Evolutionary conservation across 2,797 vertebrate species (phyloP).

Genomic region (Mormyrus proboscirostris): DNA sequence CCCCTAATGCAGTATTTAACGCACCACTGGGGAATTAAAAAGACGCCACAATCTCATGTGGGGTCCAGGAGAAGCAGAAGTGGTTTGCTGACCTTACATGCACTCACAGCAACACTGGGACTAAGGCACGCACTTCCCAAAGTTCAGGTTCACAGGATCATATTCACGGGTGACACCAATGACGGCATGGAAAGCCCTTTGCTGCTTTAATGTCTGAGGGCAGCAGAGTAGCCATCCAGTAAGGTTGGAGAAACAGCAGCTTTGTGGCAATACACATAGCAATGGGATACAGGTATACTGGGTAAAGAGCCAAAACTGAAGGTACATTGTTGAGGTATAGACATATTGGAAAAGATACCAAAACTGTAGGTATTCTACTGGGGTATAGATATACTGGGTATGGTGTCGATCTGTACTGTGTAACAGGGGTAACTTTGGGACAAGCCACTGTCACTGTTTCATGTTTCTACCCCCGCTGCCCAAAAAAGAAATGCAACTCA

Average conservation of each 20-base stretch:
- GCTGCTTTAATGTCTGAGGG: not conserved
- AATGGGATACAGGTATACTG: not conserved
- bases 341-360: not conserved
- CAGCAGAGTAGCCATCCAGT: not conserved
- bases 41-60: not conserved
- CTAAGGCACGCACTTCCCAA: not conserved
- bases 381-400: not conserved
- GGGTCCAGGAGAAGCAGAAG: not conserved
- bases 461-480: not conserved
- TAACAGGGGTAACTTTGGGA: not conserved
- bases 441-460: not conserved
- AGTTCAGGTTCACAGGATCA: not conserved
- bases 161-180: not conserved
- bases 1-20: not conserved
- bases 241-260: not conserved
- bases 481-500: not conserved
- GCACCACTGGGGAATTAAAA: not conserved
- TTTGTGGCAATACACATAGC: not conserved
- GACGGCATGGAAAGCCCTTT: not conserved
- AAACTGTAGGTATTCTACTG: not conserved
- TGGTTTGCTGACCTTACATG: not conserved
- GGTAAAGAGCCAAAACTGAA: not conserved
- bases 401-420: not conserved
- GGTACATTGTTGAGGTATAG: not conserved
- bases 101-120: not conserved